A percentile compares a stretch with the other conserved stretches of the same genome.
These are phyloP conservation scores for Asteroscopus sphinx DNA, from an alignment of 2,888 invertebrate species.

Conservation along the genomic window DNA sequence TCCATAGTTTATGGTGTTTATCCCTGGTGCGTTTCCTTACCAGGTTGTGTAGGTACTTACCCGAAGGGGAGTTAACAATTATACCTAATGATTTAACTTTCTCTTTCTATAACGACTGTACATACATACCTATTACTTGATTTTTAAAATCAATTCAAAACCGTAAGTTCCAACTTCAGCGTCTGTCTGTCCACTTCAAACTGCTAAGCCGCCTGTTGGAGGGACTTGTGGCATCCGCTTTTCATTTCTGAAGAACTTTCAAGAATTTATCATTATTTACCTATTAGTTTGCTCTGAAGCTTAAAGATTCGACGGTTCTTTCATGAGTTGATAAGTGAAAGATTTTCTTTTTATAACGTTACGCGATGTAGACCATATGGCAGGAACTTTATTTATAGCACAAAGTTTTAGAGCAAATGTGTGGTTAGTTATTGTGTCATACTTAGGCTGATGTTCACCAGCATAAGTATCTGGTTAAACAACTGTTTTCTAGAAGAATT, in stretches of 20 bases:
- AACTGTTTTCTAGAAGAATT: too few relatives aligned
- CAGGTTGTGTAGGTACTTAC: too few relatives aligned
- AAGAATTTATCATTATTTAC: background rate
- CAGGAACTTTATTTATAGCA: slow-evolving; percentile 31
- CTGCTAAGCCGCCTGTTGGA: background rate
- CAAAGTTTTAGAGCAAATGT: slow-evolving; percentile 22
- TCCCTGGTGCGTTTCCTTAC: too few relatives aligned
- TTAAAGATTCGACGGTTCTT: background rate
- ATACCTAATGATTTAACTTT: background rate
- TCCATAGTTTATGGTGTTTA: too few relatives aligned
- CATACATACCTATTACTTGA: background rate
- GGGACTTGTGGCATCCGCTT: background rate
- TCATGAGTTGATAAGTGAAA: slow-evolving; percentile 11
- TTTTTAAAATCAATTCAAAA: background rate
- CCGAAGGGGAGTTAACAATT: too few relatives aligned
- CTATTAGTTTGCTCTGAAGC: background rate
- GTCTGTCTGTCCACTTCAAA: slow-evolving; percentile 1
- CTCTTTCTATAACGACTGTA: too few relatives aligned
- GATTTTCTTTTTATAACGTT: slow-evolving; percentile 18
- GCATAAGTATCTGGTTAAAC: too few relatives aligned
- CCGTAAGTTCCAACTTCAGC: background rate
- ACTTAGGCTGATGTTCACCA: too few relatives aligned
- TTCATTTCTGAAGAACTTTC: slow-evolving; percentile 12
- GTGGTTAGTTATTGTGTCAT: slow-evolving; percentile 9
- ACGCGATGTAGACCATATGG: slow-evolving; percentile 16